Conservation (phyloP, 2,113 vertebrate genomes). For the Pteropus alecto region DNA sequence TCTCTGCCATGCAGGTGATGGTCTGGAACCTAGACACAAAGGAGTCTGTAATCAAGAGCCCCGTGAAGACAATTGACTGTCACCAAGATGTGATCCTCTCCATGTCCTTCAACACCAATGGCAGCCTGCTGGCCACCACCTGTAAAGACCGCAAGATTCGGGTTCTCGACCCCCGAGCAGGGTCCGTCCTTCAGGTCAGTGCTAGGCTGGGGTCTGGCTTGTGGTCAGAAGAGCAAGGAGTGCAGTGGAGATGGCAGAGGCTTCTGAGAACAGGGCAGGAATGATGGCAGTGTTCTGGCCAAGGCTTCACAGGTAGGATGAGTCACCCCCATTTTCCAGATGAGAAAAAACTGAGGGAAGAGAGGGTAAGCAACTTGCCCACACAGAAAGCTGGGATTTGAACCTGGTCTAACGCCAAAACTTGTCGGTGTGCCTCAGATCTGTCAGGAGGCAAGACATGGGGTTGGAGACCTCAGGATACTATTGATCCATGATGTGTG, state of each 20-base stretch:
- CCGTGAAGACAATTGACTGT: conserved; percentile 85
- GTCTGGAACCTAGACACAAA: conserved; percentile 92
- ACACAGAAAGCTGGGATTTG: neutral
- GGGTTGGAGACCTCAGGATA: neutral
- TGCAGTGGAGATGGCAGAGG: accelerated
- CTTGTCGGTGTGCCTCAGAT: neutral
- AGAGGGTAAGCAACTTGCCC: neutral
- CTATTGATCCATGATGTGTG: neutral
- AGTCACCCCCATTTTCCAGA: neutral
- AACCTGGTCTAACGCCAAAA: neutral
- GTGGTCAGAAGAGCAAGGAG: neutral
- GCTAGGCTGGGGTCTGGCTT: neutral
- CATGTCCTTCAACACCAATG: conserved; percentile 94
- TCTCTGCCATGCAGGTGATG: conserved; percentile 87
- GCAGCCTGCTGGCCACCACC: conserved; percentile 91
- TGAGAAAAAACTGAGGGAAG: neutral
- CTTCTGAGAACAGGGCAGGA: neutral
- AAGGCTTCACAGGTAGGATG: neutral
- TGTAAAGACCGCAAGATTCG: conserved; percentile 93
- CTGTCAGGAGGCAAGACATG: neutral
- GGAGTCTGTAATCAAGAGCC: conserved; percentile 85
- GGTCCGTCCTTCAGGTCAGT: conserved; percentile 85
- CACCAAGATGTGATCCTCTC: conserved; percentile 93
- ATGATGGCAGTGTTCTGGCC: neutral
- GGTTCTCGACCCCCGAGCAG: conserved; percentile 88